phyloP scores from a whole-genome alignment of 35 echinoderm and acorn worm species.

The Ophiothrix spiculata region DNA sequence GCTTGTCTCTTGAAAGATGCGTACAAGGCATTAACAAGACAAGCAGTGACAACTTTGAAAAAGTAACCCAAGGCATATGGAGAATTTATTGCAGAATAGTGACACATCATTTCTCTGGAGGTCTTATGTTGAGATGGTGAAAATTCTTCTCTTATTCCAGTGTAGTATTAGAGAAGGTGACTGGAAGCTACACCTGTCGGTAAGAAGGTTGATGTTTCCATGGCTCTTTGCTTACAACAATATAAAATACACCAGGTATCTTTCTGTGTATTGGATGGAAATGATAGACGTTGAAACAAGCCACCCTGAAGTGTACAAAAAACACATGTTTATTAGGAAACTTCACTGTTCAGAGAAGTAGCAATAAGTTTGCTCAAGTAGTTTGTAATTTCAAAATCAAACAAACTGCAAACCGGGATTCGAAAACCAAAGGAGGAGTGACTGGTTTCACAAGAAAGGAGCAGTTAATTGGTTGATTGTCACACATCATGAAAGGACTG shows the following conservation, averaged over 20 bases:
- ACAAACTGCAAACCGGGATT: too few species aligned
- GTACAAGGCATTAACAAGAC: neutral
- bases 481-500: slow-evolving; percentile 33
- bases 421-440: too few species aligned
- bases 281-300: slow-evolving; percentile 48
- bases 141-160: slow-evolving; percentile 44
- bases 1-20: too few species aligned
- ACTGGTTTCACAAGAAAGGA: too few species aligned
- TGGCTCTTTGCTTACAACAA: slow-evolving; percentile 40
- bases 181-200: too few species aligned
- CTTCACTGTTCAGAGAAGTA: slow-evolving; percentile 58
- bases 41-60: neutral
- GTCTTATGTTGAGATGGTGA: slow-evolving; percentile 57
- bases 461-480: slow-evolving; percentile 50
- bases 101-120: slow-evolving; percentile 41
- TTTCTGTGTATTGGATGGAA: slow-evolving; percentile 56
- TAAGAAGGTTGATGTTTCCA: too few species aligned
- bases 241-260: slow-evolving; percentile 54
- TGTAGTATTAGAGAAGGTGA: slow-evolving; percentile 56
- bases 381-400: slow-evolving; percentile 51
- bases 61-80: neutral
- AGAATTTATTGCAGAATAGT: slow-evolving; percentile 29
- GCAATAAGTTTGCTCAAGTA: slow-evolving; percentile 15
- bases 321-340: slow-evolving; percentile 36
- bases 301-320: slow-evolving; percentile 44